Conservation (phyloP, 2,113 vertebrate genomes). For the Stegostoma tigrinum region DNA sequence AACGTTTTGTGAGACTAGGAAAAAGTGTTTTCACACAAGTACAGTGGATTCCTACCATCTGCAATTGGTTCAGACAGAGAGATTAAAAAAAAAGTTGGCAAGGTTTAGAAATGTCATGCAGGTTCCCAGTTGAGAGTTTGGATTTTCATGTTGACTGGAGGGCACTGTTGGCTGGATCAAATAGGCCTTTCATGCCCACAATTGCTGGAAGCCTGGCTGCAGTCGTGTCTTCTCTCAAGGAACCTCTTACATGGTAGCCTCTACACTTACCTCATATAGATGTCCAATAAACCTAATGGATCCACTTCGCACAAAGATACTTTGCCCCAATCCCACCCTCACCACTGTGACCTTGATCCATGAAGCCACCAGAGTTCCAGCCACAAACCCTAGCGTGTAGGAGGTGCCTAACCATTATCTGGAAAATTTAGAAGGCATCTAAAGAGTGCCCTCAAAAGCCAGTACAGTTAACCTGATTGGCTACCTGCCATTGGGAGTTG, state of each 20-base stretch:
- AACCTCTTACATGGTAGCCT: neutral
- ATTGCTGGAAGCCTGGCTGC: neutral
- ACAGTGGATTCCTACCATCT: constrained; percentile 2
- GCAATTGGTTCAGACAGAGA: neutral
- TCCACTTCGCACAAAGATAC: neutral
- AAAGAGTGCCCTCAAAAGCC: too few relatives aligned
- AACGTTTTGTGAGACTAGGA: neutral
- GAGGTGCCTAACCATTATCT: too few relatives aligned
- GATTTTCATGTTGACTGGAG: too few relatives aligned
- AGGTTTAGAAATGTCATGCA: neutral
- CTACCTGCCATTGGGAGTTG: too few relatives aligned
- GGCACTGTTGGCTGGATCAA: neutral
- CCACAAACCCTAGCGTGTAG: too few relatives aligned
- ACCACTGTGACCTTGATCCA: too few relatives aligned
- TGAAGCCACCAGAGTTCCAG: too few relatives aligned
- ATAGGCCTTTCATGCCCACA: neutral
- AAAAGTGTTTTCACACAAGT: constrained; percentile 25
- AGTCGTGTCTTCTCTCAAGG: neutral
- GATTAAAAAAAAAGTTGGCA: neutral
- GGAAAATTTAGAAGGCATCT: too few relatives aligned
- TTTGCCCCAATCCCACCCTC: neutral
- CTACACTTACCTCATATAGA: neutral
- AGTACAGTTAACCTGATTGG: too few relatives aligned
- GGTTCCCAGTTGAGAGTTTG: neutral
- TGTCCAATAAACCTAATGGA: neutral